phyloP scores from a whole-genome alignment of 2,797 vertebrate species.

The Mycteria americana region DNA sequence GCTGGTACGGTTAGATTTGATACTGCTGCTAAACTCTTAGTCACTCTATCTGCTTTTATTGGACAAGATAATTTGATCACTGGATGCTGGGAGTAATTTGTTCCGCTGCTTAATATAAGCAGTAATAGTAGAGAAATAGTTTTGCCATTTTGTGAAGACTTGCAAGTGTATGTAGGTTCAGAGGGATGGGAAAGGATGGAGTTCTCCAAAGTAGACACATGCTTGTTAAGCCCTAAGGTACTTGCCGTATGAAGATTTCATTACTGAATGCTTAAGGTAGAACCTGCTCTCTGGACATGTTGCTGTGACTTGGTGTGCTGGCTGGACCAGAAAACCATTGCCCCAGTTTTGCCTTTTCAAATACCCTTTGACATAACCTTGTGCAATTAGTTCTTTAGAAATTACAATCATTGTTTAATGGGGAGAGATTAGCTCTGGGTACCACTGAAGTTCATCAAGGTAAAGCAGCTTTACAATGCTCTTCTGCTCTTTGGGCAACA shows the following conservation, averaged over 20 bases:
- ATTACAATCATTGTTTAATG: not conserved
- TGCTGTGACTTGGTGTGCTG: not conserved
- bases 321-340: not conserved
- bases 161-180: not conserved
- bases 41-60: not conserved
- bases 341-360: not conserved
- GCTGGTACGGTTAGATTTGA: not conserved
- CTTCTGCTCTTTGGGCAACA: not conserved
- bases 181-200: not conserved
- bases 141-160: not conserved
- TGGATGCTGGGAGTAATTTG: not conserved
- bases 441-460: not conserved
- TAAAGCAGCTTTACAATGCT: not conserved
- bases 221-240: not conserved
- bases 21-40: not conserved
- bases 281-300: not conserved
- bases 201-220: not conserved
- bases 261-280: not conserved
- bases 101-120: not conserved
- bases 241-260: not conserved
- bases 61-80: not conserved
- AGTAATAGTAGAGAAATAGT: not conserved
- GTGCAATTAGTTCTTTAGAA: not conserved
- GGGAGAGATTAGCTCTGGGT: not conserved
- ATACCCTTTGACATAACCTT: not conserved